Evolutionary conservation across 2,797 vertebrate species (phyloP), one percentile per base, ranked within the genome.

Genomic region (Caiman crocodilus): DNA sequence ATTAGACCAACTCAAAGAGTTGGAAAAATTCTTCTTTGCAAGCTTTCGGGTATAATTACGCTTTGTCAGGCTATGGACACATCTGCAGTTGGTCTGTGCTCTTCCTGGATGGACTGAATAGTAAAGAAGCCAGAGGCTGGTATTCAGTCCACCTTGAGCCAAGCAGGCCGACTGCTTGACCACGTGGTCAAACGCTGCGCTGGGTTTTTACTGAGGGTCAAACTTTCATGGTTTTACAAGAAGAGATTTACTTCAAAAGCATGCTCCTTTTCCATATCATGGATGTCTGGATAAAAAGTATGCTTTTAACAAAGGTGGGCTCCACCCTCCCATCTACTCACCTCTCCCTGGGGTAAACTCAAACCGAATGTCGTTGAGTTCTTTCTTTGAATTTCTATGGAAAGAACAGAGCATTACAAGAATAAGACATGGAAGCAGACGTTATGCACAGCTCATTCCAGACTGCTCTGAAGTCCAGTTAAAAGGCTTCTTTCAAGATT

Each of bases 321-420:
- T 50, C 42, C 42, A 50, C 42, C 42, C 10, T 71, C 64, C 86
- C 81, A 64, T 7, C 59, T 76, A 61, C 98, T 98, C 80, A 99
- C 99, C 99, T 99, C 99, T 99, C 80, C 99, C 99, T 82, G 99
- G 99, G 98, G 99, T 99, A 85, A 99, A 99, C 96, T 99, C 99
- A 96, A 99, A 99, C 96, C 99, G 98, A 96, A 99, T 99, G 96
- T 99, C 99, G 90, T 99, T 99, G 85, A 99, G 98, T 92, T 99
- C 99, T 97, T 99, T 99, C 98, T 99, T 99, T 84, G 98, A 99
- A 98, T 99, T 99, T 98, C 99, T 99, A 96, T 17, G 74, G 57
- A 77, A 94, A 95, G 61, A 96, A 82, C 28, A 95, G 5, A 91
- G 78, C n/a, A 74, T 73, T 76, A 79, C 15, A 63, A 76, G 86